Evolutionary conservation across 1,140 invertebrate species (phyloP).

Genomic region (Lordiphosa collinella): DNA sequence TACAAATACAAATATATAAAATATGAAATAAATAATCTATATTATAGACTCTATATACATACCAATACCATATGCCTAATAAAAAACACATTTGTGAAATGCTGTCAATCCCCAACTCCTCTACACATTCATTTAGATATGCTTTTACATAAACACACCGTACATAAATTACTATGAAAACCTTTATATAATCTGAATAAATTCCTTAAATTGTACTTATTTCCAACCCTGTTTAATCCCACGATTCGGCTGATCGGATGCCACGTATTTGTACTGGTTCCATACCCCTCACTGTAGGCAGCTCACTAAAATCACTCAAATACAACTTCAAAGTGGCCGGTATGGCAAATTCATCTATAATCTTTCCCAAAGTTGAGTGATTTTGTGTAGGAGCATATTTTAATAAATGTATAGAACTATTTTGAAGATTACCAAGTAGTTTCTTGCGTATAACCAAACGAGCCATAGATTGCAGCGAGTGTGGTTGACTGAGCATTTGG

Average conservation of each 20-base stretch:
- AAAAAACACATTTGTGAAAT: no score
- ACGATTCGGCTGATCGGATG: slow-evolving; percentile 28
- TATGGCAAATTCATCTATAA: slow-evolving; percentile 55
- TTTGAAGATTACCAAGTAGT: slow-evolving; percentile 34
- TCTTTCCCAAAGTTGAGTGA: slow-evolving; percentile 49
- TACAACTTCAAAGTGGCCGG: slow-evolving; percentile 56
- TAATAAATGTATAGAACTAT: slow-evolving; percentile 22
- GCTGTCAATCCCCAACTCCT: no score
- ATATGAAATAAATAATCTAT: slow-evolving; percentile 27
- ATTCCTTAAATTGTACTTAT: slow-evolving; percentile 34
- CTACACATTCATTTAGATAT: slow-evolving; percentile 7
- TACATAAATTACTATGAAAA: slow-evolving; percentile 25
- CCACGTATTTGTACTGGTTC: neutral
- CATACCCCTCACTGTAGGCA: slow-evolving; percentile 28
- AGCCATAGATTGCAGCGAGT: slow-evolving; percentile 46
- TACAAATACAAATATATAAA: slow-evolving; percentile 29
- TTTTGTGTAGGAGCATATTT: slow-evolving; percentile 43
- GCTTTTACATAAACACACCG: slow-evolving; percentile 10
- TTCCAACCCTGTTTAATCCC: slow-evolving; percentile 29
- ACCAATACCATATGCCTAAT: slow-evolving; percentile 33
- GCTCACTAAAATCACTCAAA: slow-evolving; percentile 57
- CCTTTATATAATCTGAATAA: slow-evolving; percentile 48
- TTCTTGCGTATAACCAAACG: slow-evolving; percentile 50
- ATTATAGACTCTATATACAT: slow-evolving; percentile 21
- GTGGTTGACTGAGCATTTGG: slow-evolving; percentile 29